Percentiles rank a stretch among this genome's conserved stretches.
phyloP scores from a whole-genome alignment of 2,113 vertebrate genomes.

The Pao palembangensis region DNA sequence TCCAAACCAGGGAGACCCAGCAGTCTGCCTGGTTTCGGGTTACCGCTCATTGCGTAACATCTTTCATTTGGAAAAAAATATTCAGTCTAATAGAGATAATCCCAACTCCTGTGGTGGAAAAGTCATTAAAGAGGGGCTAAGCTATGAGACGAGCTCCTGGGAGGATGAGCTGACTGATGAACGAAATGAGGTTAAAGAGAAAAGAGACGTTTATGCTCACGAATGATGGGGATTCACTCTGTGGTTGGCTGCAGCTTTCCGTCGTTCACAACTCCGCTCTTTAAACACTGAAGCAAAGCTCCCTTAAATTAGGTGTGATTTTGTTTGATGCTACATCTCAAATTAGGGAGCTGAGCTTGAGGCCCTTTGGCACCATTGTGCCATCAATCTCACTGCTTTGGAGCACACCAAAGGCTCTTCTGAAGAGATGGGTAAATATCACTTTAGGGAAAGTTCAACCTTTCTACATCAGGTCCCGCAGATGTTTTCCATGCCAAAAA shows the following conservation, averaged over 20 bases:
- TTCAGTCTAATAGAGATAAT: constrained; percentile 48
- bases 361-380: constrained; percentile 32
- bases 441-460: no score
- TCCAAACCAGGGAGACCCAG: constrained; percentile 3
- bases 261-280: constrained; percentile 32
- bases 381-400: constrained; percentile 38
- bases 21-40: constrained; percentile 29
- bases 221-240: constrained; percentile 25
- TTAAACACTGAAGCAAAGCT: constrained; percentile 39
- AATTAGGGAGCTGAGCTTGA: constrained; percentile 49
- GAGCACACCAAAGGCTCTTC: constrained; percentile 30
- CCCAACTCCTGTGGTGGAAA: constrained; percentile 61
- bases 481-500: no score
- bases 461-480: no score
- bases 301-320: constrained; percentile 50
- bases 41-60: constrained; percentile 60
- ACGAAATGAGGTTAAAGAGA: constrained; percentile 48
- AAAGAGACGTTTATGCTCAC: constrained; percentile 7
- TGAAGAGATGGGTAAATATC: not conserved
- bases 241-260: constrained; percentile 24
- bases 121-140: constrained; percentile 55
- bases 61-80: constrained; percentile 69
- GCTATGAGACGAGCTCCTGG: constrained; percentile 21
- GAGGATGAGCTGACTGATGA: constrained; percentile 19
- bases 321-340: constrained; percentile 46